Evolutionary conservation across 2,113 vertebrate genomes (phyloP).

Genomic region (Ia io): DNA sequence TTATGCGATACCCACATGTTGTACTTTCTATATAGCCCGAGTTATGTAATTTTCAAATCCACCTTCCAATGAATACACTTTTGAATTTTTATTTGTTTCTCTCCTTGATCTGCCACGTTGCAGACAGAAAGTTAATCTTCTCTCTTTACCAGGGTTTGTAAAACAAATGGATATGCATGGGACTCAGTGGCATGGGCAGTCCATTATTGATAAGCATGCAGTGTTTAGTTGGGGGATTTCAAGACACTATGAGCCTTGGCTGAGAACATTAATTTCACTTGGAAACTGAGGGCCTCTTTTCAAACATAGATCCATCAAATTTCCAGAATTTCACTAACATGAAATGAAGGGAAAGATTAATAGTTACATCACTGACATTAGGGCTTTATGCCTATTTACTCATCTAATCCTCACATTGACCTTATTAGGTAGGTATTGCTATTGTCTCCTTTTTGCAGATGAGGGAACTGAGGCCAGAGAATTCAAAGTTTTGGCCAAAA

Average conservation of each 20-base stretch:
- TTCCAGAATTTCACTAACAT: not conserved
- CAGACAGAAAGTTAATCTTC: not conserved
- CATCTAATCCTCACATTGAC: not conserved
- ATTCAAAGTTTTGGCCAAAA: not conserved
- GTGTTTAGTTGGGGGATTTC: not conserved
- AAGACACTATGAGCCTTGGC: not conserved
- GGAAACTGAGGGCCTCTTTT: not conserved
- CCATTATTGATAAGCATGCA: accelerated
- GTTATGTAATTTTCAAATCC: not conserved
- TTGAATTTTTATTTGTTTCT: not conserved
- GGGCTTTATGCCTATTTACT: not conserved
- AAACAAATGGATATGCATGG: not conserved
- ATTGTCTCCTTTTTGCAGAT: not conserved
- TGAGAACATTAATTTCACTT: not conserved
- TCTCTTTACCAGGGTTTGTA: not conserved
- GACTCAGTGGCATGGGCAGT: too few species aligned
- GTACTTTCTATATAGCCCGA: not conserved
- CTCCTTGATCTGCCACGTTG: not conserved
- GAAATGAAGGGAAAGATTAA: not conserved
- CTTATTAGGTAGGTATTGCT: not conserved
- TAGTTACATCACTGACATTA: not conserved
- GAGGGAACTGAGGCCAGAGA: not conserved
- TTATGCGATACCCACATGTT: not conserved
- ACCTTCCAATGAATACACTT: not conserved
- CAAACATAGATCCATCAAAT: not conserved